Evolutionary conservation across 2,888 invertebrate genomes (phyloP).

Genomic region (Corythucha ciliata): DNA sequence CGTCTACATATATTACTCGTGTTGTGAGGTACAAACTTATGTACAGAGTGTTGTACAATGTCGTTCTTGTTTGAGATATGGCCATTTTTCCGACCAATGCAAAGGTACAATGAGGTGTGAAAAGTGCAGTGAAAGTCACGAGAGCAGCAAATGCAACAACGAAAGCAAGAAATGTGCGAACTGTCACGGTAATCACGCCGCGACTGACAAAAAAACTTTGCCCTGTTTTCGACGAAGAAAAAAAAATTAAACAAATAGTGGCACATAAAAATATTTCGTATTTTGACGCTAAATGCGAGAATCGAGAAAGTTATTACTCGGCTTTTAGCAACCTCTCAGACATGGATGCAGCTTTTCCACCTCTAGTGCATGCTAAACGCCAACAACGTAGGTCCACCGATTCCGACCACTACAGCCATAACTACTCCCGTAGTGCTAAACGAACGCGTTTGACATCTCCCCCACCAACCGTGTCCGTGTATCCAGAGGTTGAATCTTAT

Average conservation of each 20-base stretch:
- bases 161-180: constrained; percentile 5
- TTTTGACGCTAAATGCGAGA: constrained; percentile 1
- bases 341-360: constrained; percentile 3
- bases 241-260: background rate
- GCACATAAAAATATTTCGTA: constrained; percentile 3
- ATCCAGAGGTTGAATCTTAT: no score
- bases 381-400: constrained; percentile 22
- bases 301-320: constrained; percentile 1
- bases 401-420: no score
- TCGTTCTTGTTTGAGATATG: no score
- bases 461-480: no score
- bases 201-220: background rate
- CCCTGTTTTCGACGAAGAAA: background rate
- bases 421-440: constrained; percentile 22
- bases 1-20: no score
- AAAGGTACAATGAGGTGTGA: no score
- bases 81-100: no score
- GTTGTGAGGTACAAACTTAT: no score
- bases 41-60: no score
- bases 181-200: constrained; percentile 3
- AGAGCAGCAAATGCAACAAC: no score
- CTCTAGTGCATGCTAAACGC: background rate
- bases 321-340: constrained; percentile 1
- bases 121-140: no score
- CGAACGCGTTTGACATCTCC: constrained; percentile 23